Percentiles rank a stretch among this genome's conserved stretches.
These are phyloP conservation scores for Cataglyphis cursor DNA, from an alignment of 2,888 invertebrate genomes.

Conservation along the genomic window DNA sequence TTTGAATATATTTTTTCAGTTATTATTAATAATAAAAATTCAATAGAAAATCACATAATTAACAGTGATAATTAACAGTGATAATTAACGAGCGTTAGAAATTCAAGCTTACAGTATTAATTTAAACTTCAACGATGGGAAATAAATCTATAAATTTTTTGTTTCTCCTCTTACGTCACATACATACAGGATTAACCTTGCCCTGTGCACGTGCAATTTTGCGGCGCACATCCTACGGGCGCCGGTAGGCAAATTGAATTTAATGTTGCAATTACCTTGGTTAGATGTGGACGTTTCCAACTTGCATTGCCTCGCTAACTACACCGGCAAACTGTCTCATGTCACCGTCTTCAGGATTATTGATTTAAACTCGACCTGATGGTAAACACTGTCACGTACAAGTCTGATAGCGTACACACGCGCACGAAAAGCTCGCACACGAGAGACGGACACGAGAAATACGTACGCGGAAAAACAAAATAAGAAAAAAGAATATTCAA, in stretches of 20 bases:
- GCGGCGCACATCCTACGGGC: neutral
- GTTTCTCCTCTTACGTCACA: slow-evolving; percentile 23
- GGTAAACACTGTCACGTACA: slow-evolving; percentile 57
- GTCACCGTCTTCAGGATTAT: slow-evolving; percentile 56
- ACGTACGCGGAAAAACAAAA: slow-evolving; percentile 26
- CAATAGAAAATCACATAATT: neutral
- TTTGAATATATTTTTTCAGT: neutral
- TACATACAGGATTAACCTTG: neutral
- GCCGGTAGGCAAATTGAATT: slow-evolving; percentile 55
- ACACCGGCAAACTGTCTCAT: slow-evolving; percentile 52
- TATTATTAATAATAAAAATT: neutral
- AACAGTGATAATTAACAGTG: neutral
- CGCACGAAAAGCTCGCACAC: slow-evolving; percentile 38
- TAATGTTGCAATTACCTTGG: slow-evolving; percentile 56
- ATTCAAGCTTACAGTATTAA: neutral
- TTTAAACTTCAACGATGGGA: neutral
- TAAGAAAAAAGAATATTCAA: slow-evolving; percentile 45
- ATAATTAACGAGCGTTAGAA: neutral
- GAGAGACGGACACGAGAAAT: slow-evolving; percentile 1
- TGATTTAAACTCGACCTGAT: slow-evolving; percentile 55
- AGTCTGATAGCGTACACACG: slow-evolving; percentile 31
- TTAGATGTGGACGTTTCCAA: slow-evolving; percentile 52
- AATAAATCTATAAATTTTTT: slow-evolving; percentile 17
- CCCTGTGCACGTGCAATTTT: slow-evolving; percentile 32
- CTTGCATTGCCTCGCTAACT: slow-evolving; percentile 61